These are phyloP conservation scores for Pseudorasbora parva DNA, from an alignment of 2,113 vertebrate species.

Conservation along the genomic window DNA sequence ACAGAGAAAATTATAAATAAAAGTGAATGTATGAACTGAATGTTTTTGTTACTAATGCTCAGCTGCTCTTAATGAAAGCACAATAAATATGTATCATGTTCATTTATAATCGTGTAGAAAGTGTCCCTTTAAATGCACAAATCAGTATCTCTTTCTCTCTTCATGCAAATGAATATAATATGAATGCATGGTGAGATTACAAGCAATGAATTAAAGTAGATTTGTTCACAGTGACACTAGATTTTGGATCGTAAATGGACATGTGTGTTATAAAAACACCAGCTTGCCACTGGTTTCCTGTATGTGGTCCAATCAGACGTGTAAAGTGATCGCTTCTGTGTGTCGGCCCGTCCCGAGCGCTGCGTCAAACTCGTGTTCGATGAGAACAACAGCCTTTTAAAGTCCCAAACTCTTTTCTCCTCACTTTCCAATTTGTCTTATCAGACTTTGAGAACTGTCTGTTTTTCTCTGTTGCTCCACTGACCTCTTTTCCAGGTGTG, in stretches of 20 bases:
- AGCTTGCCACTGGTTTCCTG: not conserved
- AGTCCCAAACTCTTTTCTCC: conserved; percentile 1
- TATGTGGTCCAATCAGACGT: not conserved
- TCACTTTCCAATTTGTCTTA: conserved; percentile 39
- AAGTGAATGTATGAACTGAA: not conserved
- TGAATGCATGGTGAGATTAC: not conserved
- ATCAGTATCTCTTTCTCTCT: not conserved
- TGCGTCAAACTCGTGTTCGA: not conserved
- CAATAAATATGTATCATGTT: not conserved
- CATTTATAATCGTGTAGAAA: not conserved
- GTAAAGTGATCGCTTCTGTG: not conserved
- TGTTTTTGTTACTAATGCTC: conserved; percentile 21
- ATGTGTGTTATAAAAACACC: not conserved
- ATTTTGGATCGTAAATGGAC: not conserved
- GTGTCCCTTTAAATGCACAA: not conserved
- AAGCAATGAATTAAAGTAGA: not conserved
- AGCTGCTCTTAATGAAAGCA: not conserved
- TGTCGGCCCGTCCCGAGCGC: not conserved
- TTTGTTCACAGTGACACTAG: not conserved
- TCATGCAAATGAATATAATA: not conserved
- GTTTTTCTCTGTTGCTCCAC: conserved; percentile 21
- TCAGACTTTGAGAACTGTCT: conserved; percentile 10
- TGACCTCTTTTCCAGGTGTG: conserved; percentile 42
- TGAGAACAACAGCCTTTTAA: not conserved
- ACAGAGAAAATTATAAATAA: not conserved